Conservation (phyloP, 2,888 invertebrate species). For the Chymomyza fuscimana region DNA sequence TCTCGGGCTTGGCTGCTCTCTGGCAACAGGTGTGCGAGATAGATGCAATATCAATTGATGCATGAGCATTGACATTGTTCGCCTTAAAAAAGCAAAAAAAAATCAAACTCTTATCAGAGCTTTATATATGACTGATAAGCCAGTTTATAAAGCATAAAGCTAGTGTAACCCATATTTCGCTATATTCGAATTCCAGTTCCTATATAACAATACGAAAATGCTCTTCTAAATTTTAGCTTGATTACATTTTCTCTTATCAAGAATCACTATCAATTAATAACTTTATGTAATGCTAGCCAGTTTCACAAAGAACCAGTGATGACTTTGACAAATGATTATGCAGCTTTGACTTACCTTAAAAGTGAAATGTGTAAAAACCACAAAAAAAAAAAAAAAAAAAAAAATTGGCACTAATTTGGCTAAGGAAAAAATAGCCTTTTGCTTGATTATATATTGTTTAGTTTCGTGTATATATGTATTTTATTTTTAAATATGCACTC, state of each 20-base stretch:
- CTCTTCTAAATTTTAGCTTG: not conserved
- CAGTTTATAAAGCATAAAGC: not conserved
- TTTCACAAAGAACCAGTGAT: not conserved
- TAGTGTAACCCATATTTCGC: not conserved
- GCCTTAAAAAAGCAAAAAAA: not conserved
- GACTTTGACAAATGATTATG: not conserved
- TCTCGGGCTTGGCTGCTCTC: not conserved
- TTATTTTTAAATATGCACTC: not conserved
- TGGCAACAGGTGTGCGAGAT: not conserved
- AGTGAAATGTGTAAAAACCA: not conserved
- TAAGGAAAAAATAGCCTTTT: not conserved
- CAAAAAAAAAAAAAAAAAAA: not conserved
- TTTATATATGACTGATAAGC: not conserved
- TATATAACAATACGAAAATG: not conserved
- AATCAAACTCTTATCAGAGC: not conserved
- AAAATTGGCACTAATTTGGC: not conserved
- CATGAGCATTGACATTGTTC: not conserved
- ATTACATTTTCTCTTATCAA: not conserved
- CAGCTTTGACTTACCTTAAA: not conserved
- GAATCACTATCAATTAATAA: not conserved
- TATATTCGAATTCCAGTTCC: not conserved
- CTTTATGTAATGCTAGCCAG: not conserved
- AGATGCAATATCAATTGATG: not conserved
- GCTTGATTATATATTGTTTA: not conserved
- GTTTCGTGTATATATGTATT: not conserved